Evolutionary conservation across 2,888 invertebrate species (phyloP), one percentile per base, ranked within the genome.

Genomic region (Polyommatus iphigenia): DNA sequence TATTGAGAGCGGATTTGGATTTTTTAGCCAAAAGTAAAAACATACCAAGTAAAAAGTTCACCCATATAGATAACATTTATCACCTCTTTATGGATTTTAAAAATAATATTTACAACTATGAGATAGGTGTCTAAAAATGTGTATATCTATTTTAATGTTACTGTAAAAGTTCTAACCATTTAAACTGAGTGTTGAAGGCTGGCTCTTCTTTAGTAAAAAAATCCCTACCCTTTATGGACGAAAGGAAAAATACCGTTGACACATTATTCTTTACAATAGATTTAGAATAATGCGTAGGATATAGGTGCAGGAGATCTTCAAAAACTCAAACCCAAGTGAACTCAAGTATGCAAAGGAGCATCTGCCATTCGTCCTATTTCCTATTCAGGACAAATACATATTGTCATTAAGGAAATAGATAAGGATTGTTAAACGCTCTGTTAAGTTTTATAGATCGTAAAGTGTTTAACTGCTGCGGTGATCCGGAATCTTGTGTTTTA

Each of bases 1-100:
- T 72, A 73, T 76, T 79, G 75, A 59, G 76, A 79, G 79, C 78
- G 81, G 81, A 80, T 81, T 81, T 81, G 41, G 73, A 77, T 81
- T 80, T 81, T 80, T 81, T 50, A 15, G 8, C 3, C 3, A 13
- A 24, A 24, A 32, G 13, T 15, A 29, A 67, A 62, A 67, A 29
- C 24, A n/a, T 59, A n/a, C 50, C 50, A 13, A 73, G 24, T 13
- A 75, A 67, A 50, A 50, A 36, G n/a, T 46, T 18, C 36, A 18
- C n/a, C 18, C 18, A 71, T 32, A 71, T 71, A 32, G n/a, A n/a
- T 54, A 54, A 54, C 54, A 4, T 59, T n/a, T n/a, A 59, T 20
- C 20, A 59, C 54, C 54, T 54, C 18, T 1, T 54, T 54, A 54
- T 54, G 54, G 18, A 54, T 54, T 54, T 18, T 0, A 54, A 54